Evolutionary conservation across 2,797 vertebrate species (phyloP).

Genomic region (Lates japonicus): DNA sequence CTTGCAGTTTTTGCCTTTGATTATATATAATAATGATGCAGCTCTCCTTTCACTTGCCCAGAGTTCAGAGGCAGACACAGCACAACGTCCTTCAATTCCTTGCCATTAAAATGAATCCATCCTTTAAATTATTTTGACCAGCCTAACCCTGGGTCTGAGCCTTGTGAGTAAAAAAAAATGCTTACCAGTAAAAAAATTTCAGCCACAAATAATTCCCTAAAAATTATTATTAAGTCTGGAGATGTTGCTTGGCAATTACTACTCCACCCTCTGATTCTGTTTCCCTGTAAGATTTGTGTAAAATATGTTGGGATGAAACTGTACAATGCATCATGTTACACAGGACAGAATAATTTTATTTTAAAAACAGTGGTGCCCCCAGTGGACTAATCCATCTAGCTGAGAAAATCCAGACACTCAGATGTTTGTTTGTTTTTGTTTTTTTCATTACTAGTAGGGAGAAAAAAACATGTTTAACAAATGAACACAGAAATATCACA

Average conservation of each 20-base stretch:
- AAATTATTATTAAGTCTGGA: conserved; percentile 1
- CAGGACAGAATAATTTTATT: neutral
- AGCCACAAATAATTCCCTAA: conserved; percentile 3
- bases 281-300: neutral
- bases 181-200: neutral
- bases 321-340: neutral
- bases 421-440: no score
- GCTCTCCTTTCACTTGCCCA: neutral
- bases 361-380: neutral
- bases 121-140: neutral
- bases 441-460: neutral
- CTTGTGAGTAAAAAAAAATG: neutral
- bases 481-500: neutral
- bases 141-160: neutral
- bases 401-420: neutral
- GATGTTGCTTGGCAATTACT: neutral
- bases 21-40: neutral
- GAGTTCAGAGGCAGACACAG: neutral
- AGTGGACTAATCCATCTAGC: neutral
- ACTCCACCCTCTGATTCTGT: neutral
- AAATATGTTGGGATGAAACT: conserved; percentile 2
- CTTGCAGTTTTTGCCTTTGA: neutral
- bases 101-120: neutral
- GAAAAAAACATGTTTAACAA: neutral
- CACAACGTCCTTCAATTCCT: neutral